Base-by-base conservation (phyloP, 2,113 vertebrate genomes). In the Elachura formosa region DNA sequence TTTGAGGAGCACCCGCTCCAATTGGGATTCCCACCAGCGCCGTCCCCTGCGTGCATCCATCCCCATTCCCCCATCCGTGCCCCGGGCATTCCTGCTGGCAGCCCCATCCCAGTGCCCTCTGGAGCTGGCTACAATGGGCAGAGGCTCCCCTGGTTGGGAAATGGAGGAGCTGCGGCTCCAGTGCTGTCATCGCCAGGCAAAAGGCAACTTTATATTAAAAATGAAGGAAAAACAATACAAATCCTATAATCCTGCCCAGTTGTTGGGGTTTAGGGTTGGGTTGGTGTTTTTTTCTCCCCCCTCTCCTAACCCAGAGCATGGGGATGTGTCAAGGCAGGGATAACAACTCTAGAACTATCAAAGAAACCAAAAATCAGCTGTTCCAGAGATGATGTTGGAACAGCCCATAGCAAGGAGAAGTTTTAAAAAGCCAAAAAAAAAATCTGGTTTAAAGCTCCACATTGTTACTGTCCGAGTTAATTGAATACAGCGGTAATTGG, bases 401-500 rank as follows among this genome's bases (percentile, higher is more conserved):
- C 59, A 89, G 73, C 69, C 78, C 71, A 33, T 41, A 56, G 83
- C 79, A 55, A 58, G 29, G 46, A 84, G 69, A 51, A 46, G 88
- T 88, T 92, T 86, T 82, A 2, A 51, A 55, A 43, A 63, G 36
- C 26, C 38, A 20, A 3, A 20, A 18, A 34, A 14, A 34, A 14
- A 38, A n/a, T 13, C 54, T 49, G 40, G 21, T 82, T 78, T 61
- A 66, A 67, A 92, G 75, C 73, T 75, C 43, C 17, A 24, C 40
- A 20, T 90, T 54, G 64, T 95, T 86, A 48, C 38, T 86, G 76
- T 74, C 64, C 15, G 8, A 49, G 54, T 89, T 43, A 90, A 88
- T 89, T 86, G 92, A 71, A 90, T 71, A 49, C 88, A 59, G 14
- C 15, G 56, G 52, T 86, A 94, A 89, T 77, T 87, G 94, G 68